Conservation (phyloP, 2,888 invertebrate genomes). For the Portevinia maculata region DNA sequence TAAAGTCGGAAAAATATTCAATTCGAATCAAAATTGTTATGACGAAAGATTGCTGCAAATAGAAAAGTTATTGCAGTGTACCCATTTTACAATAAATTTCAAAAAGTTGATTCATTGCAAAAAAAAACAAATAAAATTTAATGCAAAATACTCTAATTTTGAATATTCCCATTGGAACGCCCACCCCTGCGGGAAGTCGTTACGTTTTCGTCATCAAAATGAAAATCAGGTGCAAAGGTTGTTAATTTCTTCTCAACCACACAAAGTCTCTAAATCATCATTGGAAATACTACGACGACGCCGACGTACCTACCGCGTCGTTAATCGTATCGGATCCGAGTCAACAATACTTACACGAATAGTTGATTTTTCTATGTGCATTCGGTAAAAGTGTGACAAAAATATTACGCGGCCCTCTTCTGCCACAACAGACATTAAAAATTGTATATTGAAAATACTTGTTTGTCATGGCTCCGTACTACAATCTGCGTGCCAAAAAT, state of each 20-base stretch:
- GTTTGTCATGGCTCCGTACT: constrained; percentile 22
- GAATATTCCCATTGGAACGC: not conserved
- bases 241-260: constrained; percentile 3
- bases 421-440: constrained; percentile 54
- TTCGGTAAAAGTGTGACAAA: not conserved
- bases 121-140: not conserved
- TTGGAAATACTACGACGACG: not conserved
- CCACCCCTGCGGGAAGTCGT: not conserved
- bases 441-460: constrained; percentile 72
- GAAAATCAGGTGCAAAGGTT: constrained; percentile 35
- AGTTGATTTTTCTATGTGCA: not conserved
- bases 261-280: constrained; percentile 10
- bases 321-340: constrained; percentile 30
- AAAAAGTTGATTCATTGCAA: constrained; percentile 40
- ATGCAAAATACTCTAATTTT: not conserved
- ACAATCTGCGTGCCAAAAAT: constrained; percentile 56
- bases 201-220: constrained; percentile 19
- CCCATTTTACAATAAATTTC: constrained; percentile 5
- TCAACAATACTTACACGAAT: constrained; percentile 4
- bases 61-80: not conserved
- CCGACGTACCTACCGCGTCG: constrained; percentile 1
- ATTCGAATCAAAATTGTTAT: constrained; percentile 49
- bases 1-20: constrained; percentile 28
- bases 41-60: constrained; percentile 50
- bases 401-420: constrained; percentile 12